These are phyloP conservation scores for Coregonus sp. DNA, from an alignment of 2,797 vertebrate genomes.

Conservation along the genomic window DNA sequence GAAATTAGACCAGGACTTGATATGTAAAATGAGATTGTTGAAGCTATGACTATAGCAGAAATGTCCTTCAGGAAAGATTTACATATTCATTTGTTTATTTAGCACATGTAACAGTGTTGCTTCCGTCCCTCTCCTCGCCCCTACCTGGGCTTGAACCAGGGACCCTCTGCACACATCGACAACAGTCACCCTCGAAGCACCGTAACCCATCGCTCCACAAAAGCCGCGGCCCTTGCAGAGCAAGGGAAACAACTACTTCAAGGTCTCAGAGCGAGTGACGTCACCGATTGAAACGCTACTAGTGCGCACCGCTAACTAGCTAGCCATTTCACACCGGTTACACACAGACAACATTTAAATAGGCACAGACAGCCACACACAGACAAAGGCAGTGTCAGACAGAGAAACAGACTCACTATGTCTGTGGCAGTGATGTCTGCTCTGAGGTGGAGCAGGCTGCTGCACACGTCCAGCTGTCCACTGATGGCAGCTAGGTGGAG, in stretches of 20 bases:
- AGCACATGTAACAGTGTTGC: background rate
- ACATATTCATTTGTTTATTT: background rate
- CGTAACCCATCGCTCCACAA: too few relatives aligned
- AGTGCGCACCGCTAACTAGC: too few relatives aligned
- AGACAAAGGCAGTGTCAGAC: background rate
- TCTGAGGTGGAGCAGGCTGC: constrained; percentile 50
- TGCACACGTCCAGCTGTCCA: constrained; percentile 61
- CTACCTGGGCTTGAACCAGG: too few relatives aligned
- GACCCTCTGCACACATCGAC: too few relatives aligned
- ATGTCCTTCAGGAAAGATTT: background rate
- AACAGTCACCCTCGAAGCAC: too few relatives aligned
- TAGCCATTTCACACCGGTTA: too few relatives aligned
- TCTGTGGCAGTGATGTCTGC: constrained; percentile 44
- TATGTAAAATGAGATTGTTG: background rate
- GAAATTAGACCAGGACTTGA: background rate
- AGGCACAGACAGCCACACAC: background rate
- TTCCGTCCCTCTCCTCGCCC: too few relatives aligned
- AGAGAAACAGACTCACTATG: constrained; percentile 45
- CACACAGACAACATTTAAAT: background rate
- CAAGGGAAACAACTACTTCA: too few relatives aligned
- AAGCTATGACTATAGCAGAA: background rate
- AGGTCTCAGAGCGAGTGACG: too few relatives aligned
- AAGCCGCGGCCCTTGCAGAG: too few relatives aligned
- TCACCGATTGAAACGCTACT: too few relatives aligned
- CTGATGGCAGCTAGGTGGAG: constrained; percentile 39